These are phyloP conservation scores for Myoxocephalus aenaeus DNA, from an alignment of 2,797 vertebrate genomes.

Conservation along the genomic window DNA sequence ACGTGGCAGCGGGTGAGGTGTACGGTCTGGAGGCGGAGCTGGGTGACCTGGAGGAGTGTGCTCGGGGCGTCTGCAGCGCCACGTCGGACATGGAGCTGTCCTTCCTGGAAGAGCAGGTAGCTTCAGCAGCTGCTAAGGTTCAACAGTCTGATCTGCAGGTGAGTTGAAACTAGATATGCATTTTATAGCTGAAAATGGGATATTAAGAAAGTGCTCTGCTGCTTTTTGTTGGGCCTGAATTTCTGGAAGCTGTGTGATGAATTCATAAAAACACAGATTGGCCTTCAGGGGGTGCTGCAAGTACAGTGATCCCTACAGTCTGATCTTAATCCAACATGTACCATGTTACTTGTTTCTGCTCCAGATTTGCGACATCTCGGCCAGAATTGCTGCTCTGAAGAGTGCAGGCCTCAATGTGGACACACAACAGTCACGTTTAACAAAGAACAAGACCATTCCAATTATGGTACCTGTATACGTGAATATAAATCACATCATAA, in stretches of 20 bases:
- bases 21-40: constrained; percentile 93
- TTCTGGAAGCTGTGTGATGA: neutral
- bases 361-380: constrained; percentile 82
- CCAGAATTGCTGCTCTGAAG: constrained; percentile 84
- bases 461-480: constrained; percentile 44
- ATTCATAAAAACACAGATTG: neutral
- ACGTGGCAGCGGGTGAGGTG: constrained; percentile 91
- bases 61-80: constrained; percentile 87
- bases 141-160: constrained; percentile 97
- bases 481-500: neutral
- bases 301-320: no score
- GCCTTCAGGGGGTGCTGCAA: neutral
- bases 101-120: constrained; percentile 95
- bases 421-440: constrained; percentile 67
- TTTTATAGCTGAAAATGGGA: neutral
- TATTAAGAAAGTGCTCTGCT: neutral
- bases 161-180: constrained; percentile 6
- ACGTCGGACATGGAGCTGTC: constrained; percentile 89
- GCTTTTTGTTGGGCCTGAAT: neutral
- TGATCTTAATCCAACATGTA: neutral
- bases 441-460: constrained; percentile 65
- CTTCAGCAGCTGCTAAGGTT: constrained; percentile 93
- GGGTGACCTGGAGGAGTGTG: constrained; percentile 89
- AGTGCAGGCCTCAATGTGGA: constrained; percentile 84
- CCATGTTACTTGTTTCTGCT: neutral